Base-by-base conservation (phyloP, 2,888 invertebrate genomes). In the Eueremaeus valkanovi region DNA sequence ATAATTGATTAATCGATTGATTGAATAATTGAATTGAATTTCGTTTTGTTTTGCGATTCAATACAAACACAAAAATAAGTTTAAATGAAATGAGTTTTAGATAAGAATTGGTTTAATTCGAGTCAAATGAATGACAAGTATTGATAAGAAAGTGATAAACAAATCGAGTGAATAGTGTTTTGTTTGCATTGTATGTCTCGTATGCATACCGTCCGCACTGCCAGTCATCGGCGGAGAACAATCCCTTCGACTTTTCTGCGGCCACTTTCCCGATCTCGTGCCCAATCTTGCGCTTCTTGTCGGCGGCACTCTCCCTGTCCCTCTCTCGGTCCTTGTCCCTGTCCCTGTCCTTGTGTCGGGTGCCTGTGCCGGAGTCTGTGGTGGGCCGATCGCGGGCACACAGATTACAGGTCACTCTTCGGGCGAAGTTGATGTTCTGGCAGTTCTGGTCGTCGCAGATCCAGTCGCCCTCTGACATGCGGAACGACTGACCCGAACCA, bases 201-300 rank as follows among this genome's bases (percentile, higher is more conserved):
- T 0, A 13, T 13, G 29, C 40, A 74, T 81, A 87, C 87, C 97
- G 97, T 85, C 93, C 94, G 84, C 99, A 99, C 83, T 96, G 95
- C 99, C 99, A 99, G 85, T 99, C 99, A 84, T 99, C 98, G 49
- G 99, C 98, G 85, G 95, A 94, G 84, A 91, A 90, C 77, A 96
- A 86, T n/a, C 96, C 96, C 80, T 94, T 89, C 81, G 95, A 95
- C 85, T 98, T 98, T 84, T 99, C 99, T 0, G 99, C 99, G 45
- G 96, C 94, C 29, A 91, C 92, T 86, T 98, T 98, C 3, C 99
- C 99, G 80, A 99, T 97, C 86, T 98, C 98, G 77, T 93, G 92
- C 0, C 96, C 93, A 72, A 94, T 13, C 27, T 70, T 70, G 1
- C 70, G 70, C 24, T 70, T 70, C 18, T 40, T 45, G n/a, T 66